Base-by-base conservation (phyloP, 1,140 invertebrate genomes). In the Anoplophora glabripennis region DNA sequence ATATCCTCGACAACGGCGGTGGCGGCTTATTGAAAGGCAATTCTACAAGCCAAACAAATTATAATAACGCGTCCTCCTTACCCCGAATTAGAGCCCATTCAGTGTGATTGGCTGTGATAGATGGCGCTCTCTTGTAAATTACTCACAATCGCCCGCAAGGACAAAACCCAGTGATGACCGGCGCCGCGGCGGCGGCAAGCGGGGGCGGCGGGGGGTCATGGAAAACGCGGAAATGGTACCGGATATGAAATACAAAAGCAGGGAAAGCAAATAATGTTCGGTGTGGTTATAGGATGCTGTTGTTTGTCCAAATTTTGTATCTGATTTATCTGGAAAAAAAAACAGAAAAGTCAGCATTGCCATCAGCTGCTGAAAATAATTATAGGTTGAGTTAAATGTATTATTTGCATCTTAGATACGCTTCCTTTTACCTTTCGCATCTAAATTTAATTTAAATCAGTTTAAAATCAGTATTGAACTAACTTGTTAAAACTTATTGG, bases 21-120 rank as follows among this genome's bases (percentile, higher is more conserved):
- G 3, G 21, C 5, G 5, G 21, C 21, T 28, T 28, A 28, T 28
- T 28, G 21, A 28, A 28, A 28, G 21, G 21, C 21, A 28, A 28
- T 28, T 28, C 21, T 49, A 57, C 63, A 65, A 65, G 62, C 51
- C 59, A 65, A 65, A 65, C 63, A 65, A 65, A 65, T 65, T 65
- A 65, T 62, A 62, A 65, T 62, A 65, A 62, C 53, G 42, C 44
- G 7, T 3, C 15, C 15, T 41, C n/a, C 15, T 17, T 41, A 2
- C 56, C 44, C 48, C 36, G 61, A 69, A 67, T 69, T 69, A 67
- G 57, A 59, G 48, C 34, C 59, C 63, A 68, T 68, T 67, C 57
- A 65, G 41, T 33, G 59, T 67, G 60, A 69, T 69, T 69, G 67
- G 65, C 65, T 62, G 65, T 67, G 61, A 64, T 69, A 64, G 61